Base-by-base conservation (phyloP, 1,140 invertebrate genomes). In the Tetragonula clypearis region DNA sequence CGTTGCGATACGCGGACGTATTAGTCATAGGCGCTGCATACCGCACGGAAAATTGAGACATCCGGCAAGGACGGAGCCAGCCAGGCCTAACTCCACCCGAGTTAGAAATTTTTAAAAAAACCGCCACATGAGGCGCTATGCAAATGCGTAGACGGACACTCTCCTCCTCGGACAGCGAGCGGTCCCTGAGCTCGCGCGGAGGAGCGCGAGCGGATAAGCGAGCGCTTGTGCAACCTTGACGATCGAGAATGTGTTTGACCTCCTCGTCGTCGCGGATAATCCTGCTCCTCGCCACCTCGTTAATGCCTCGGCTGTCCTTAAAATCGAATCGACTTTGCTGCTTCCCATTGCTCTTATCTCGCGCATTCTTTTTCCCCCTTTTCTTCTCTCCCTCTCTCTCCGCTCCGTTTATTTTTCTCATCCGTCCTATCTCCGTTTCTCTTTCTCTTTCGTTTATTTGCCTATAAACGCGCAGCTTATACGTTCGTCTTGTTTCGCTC, bases 1-100 rank as follows among this genome's bases (percentile, higher is more conserved):
- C 21, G 83, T 86, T 89, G 84, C 87, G 80, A 89, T 79, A 83
- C 84, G 84, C 78, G 79, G 60, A 86, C 79, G 78, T 75, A 89
- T 89, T 87, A 88, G 80, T 88, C 87, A 88, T 86, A 84, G 80
- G 56, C 15, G 65, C 26, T 66, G 88, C 87, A 83, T 74, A 73
- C 86, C 83, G 49, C 62, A 65, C 66, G 73, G 88, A 89, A 89
- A 89, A 89, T 89, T 86, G 88, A 89, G 88, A 89, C 85, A 89
- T 86, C 88, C 85, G 76, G 74, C 88, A 89, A 89, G 88, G 87
- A 86, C 87, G 73, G 35, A 35, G 55, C 75, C 62, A 55, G 55
- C 74, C 58, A 62, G 60, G 62, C 68, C 58, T 30, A 30, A 30
- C 30, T 60, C 65, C 75, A 79, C 4, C 78, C 73, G 79, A 79